A percentile compares a stretch with the other conserved stretches of the same genome.
Evolutionary conservation across 2,888 invertebrate genomes (phyloP).

Genomic region (Lamproptera curius): DNA sequence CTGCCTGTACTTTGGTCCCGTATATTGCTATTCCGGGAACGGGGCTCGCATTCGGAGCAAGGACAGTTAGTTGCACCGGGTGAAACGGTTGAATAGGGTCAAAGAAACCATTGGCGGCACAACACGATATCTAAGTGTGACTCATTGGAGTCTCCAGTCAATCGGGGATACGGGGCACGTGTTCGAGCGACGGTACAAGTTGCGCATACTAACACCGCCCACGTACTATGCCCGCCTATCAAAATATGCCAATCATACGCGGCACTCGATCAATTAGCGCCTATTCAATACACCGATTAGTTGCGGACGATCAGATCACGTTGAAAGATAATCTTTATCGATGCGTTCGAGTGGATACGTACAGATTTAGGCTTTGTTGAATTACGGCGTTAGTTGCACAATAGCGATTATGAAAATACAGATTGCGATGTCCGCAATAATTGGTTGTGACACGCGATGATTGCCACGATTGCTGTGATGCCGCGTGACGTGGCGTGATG

Average conservation of each 20-base stretch:
- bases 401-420: too few relatives aligned
- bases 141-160: conserved; percentile 61
- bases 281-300: conserved; percentile 18
- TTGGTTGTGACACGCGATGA: conserved; percentile 54
- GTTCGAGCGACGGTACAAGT: conserved; percentile 50
- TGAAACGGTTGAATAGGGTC: conserved; percentile 65
- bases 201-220: conserved; percentile 63
- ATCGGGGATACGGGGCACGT: conserved; percentile 49
- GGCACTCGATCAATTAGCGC: conserved; percentile 30
- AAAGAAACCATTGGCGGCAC: conserved; percentile 62
- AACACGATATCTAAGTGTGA: conserved; percentile 61
- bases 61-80: conserved; percentile 60
- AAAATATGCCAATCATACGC: conserved; percentile 32
- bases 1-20: conserved; percentile 19
- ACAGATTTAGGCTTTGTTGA: too few relatives aligned
- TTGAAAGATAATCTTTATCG: too few relatives aligned
- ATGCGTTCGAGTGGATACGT: too few relatives aligned
- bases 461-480: conserved; percentile 46
- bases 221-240: conserved; percentile 48
- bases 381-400: too few relatives aligned
- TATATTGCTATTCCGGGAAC: conserved; percentile 59
- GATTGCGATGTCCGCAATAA: conserved; percentile 33
- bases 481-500: conserved; percentile 57
- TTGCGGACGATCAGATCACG: conserved; percentile 2
- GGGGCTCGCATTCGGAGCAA: conserved; percentile 59